phyloP scores from a whole-genome alignment of 2,113 vertebrate genomes.

The Amazona guildingii region DNA sequence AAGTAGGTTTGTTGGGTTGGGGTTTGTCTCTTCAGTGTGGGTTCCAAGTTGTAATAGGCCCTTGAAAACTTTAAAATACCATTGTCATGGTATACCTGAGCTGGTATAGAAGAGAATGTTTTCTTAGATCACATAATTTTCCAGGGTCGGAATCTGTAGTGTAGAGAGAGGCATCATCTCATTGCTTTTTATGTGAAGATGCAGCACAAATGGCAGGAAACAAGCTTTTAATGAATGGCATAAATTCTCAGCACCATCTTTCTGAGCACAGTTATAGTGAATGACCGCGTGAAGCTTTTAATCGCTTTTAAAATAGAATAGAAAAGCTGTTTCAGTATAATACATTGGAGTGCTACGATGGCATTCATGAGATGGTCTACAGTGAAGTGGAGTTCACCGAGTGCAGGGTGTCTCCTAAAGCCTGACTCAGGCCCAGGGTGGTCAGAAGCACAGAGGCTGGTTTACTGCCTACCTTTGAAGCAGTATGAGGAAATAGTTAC shows the following conservation, averaged over 20 bases:
- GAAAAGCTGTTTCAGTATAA: not conserved
- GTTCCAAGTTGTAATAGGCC: not conserved
- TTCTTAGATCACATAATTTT: not conserved
- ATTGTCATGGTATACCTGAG: not conserved
- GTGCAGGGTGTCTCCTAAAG: not conserved
- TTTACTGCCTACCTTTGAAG: not conserved
- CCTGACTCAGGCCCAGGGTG: not conserved
- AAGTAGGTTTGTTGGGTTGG: not conserved
- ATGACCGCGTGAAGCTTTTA: not conserved
- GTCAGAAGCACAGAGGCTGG: fast-evolving
- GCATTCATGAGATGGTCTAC: not conserved
- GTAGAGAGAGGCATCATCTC: not conserved
- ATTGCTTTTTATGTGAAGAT: not conserved
- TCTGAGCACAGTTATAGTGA: not conserved
- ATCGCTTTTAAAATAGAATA: not conserved
- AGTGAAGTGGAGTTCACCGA: not conserved
- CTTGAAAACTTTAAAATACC: not conserved
- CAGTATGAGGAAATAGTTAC: not conserved
- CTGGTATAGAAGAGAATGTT: not conserved
- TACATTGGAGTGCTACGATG: not conserved
- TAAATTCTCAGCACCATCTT: not conserved
- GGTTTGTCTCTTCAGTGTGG: not conserved
- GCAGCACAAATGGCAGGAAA: not conserved
- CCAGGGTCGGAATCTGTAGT: not conserved
- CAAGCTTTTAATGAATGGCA: not conserved